Percentiles rank a stretch among this genome's conserved stretches.
Evolutionary conservation across 35 echinoderm and acorn worm species (phyloP).

Genomic region (Ptychodera flava): DNA sequence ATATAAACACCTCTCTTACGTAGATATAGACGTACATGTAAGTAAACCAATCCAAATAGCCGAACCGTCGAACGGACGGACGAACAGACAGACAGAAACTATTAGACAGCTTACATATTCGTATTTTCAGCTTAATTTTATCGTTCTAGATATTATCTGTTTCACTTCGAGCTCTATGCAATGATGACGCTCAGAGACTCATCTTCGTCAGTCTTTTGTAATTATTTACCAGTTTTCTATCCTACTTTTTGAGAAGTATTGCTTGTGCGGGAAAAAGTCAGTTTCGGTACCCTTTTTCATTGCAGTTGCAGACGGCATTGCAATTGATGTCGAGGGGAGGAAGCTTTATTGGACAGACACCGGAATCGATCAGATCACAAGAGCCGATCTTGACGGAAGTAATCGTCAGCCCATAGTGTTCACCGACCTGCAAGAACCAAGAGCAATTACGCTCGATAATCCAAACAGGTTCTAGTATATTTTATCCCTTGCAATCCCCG

Average conservation of each 20-base stretch:
- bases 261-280: background rate
- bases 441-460: constrained; percentile 12
- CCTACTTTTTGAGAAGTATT: background rate
- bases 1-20: background rate
- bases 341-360: constrained; percentile 27
- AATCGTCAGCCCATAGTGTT: constrained; percentile 7
- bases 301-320: constrained; percentile 13
- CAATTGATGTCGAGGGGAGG: constrained; percentile 11
- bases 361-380: constrained; percentile 4
- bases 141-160: no score
- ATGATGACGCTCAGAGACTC: background rate
- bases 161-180: no score
- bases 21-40: background rate
- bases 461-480: no score
- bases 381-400: constrained; percentile 24
- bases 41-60: no score
- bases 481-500: no score
- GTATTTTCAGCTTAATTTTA: no score
- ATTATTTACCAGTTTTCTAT: background rate
- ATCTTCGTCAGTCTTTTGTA: background rate
- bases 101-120: no score
- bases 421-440: constrained; percentile 1
- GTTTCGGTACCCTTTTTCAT: background rate
- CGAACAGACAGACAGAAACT: no score
- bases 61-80: no score